These are phyloP conservation scores for Nebria salina DNA, from an alignment of 2,888 invertebrate species.

Conservation along the genomic window DNA sequence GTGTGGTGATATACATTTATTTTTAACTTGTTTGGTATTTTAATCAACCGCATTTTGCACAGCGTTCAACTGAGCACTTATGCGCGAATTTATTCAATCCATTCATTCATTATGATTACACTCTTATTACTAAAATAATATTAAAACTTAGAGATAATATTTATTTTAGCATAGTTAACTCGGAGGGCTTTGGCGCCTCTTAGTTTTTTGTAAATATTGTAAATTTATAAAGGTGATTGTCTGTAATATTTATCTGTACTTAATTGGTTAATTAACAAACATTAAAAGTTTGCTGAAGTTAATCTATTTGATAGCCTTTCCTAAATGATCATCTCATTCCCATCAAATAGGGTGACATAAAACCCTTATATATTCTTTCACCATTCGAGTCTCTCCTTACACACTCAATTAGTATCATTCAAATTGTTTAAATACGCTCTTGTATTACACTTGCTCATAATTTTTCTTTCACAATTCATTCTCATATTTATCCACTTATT, in stretches of 20 bases:
- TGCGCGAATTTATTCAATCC: conserved; percentile 9
- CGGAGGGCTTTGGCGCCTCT: not conserved
- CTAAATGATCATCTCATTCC: not conserved
- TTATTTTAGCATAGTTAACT: conserved; percentile 2
- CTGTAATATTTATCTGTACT: conserved; percentile 42
- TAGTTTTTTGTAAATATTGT: conserved; percentile 36
- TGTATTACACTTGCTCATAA: no score
- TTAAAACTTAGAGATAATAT: conserved; percentile 2
- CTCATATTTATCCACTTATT: no score
- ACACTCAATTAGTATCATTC: no score
- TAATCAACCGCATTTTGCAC: conserved; percentile 26
- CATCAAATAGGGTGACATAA: no score
- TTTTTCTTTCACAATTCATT: no score
- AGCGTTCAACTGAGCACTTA: conserved; percentile 35
- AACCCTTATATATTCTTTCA: no score
- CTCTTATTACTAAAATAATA: conserved; percentile 1
- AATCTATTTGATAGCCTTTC: not conserved
- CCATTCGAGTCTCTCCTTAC: no score
- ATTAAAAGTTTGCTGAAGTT: conserved; percentile 32
- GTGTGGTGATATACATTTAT: not conserved
- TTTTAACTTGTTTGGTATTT: not conserved
- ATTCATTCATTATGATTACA: conserved; percentile 10
- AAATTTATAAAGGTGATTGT: conserved; percentile 40
- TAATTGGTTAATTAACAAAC: conserved; percentile 30
- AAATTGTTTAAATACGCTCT: no score